Base-by-base conservation (phyloP, 2,888 invertebrate species). In the Tridacna gigas region DNA sequence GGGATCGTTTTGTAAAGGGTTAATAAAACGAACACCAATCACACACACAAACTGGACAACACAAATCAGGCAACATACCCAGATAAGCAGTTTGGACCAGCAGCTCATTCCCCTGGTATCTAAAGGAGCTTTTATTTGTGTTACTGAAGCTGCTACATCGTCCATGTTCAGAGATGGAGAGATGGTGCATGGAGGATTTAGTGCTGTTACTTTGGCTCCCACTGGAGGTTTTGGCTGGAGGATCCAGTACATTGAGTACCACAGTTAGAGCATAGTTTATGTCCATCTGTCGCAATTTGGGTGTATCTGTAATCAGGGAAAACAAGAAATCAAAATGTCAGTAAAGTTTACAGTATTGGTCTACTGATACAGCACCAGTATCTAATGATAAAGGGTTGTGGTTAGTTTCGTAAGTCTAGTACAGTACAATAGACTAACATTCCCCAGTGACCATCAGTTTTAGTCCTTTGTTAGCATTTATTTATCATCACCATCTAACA, bases 231-330 rank as follows among this genome's bases (percentile, higher is more conserved):
- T 90, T 90, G 37, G 88, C 82, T 1, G 91, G 90, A 78, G 96
- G 95, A 94, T 96, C 97, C 94, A 99, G 96, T 15, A 99, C 97
- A 94, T 97, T 97, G 48, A 99, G 96, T 20, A 99, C 97, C 47
- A 98, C 97, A 3, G 97, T 98, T 85, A 99, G 96, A 77, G 98
- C 96, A 95, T 98, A 99, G 88, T 97, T 97, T 25, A 99, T 97
- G 94, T 99, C 99, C 22, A 97, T 96, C 92, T 97, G 97, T 77
- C 98, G 96, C 93, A 99, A 96, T 90, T 97, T 97, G 0, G 98
- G 97, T 61, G 98, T 97, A 94, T 99, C 98, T 97, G 95, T 95
- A 97, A 97, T 15, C 98, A 79, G 61, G 80, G 66, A 2, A 45
- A 9, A 47, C 15, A 45, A n/a, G 65, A 25, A 37, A 37, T 37